These are phyloP conservation scores for Dryobotodes eremita DNA, from an alignment of 2,888 invertebrate species.

Conservation along the genomic window DNA sequence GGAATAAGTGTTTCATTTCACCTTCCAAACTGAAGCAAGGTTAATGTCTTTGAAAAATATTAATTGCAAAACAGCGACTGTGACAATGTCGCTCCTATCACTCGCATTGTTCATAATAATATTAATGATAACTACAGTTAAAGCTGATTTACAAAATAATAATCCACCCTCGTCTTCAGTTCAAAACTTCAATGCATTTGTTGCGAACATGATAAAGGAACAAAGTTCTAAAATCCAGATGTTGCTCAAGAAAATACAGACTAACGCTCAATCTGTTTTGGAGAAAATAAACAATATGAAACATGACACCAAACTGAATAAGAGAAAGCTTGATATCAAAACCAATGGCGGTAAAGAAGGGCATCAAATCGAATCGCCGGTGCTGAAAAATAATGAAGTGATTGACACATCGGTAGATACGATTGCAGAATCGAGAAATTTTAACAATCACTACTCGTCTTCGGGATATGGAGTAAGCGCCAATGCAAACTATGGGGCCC, in stretches of 20 bases:
- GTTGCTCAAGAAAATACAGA: constrained; percentile 83
- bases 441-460: constrained; percentile 78
- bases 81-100: constrained; percentile 83
- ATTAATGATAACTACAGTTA: constrained; percentile 76
- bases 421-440: constrained; percentile 77
- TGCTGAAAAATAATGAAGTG: constrained; percentile 69
- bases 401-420: constrained; percentile 62
- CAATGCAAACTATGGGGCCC: constrained; percentile 77
- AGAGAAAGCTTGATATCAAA: constrained; percentile 54
- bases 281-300: constrained; percentile 81
- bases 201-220: constrained; percentile 83
- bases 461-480: constrained; percentile 83
- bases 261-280: constrained; percentile 82
- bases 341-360: constrained; percentile 61
- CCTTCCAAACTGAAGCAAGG: constrained; percentile 63
- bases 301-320: constrained; percentile 68
- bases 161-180: constrained; percentile 70
- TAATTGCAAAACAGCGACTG: constrained; percentile 69
- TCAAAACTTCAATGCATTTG: constrained; percentile 81
- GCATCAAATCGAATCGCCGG: constrained; percentile 82
- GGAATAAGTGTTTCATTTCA: constrained; percentile 69
- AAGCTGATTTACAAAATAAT: constrained; percentile 75
- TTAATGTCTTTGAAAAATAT: constrained; percentile 80
- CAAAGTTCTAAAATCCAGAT: constrained; percentile 84
- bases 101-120: constrained; percentile 77